A percentile compares a stretch with the other conserved stretches of the same genome.
phyloP scores from a whole-genome alignment of 1,140 invertebrate genomes.

The Chironomus striatipennis region DNA sequence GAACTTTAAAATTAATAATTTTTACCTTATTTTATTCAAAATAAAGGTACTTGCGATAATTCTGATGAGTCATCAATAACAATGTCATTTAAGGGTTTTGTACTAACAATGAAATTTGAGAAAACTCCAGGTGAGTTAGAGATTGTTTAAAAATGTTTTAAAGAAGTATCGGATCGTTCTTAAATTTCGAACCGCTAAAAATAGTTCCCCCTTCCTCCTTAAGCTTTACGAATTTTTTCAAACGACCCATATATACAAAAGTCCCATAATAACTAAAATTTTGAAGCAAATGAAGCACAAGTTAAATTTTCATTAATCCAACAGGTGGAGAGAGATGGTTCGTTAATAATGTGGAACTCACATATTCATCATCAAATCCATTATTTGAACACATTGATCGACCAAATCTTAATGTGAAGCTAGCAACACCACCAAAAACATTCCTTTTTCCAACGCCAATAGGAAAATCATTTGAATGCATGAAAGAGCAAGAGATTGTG shows the following conservation, averaged over 20 bases:
- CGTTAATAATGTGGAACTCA: constrained; percentile 60
- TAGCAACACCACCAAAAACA: constrained; percentile 49
- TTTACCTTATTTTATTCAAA: too few species aligned
- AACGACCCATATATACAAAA: too few species aligned
- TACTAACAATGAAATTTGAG: constrained; percentile 61
- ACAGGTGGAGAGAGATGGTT: constrained; percentile 80
- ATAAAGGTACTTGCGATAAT: constrained; percentile 47
- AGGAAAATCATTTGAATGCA: constrained; percentile 71
- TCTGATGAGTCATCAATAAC: constrained; percentile 58
- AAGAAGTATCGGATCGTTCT: too few species aligned
- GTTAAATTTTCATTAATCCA: too few species aligned
- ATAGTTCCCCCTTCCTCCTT: not conserved
- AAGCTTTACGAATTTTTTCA: too few species aligned
- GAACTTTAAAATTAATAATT: constrained; percentile 24
- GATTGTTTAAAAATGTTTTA: too few species aligned
- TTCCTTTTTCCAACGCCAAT: constrained; percentile 75
- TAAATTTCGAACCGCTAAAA: too few species aligned
- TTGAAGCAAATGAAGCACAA: too few species aligned
- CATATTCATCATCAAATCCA: constrained; percentile 47
- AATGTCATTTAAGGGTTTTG: constrained; percentile 61
- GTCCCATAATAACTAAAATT: too few species aligned
- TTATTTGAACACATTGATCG: constrained; percentile 46
- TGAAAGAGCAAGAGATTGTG: constrained; percentile 46
- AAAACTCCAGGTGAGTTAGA: constrained; percentile 25
- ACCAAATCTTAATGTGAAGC: constrained; percentile 43